Evolutionary conservation across 2,113 vertebrate species (phyloP).

Genomic region (Prunella himalayana): DNA sequence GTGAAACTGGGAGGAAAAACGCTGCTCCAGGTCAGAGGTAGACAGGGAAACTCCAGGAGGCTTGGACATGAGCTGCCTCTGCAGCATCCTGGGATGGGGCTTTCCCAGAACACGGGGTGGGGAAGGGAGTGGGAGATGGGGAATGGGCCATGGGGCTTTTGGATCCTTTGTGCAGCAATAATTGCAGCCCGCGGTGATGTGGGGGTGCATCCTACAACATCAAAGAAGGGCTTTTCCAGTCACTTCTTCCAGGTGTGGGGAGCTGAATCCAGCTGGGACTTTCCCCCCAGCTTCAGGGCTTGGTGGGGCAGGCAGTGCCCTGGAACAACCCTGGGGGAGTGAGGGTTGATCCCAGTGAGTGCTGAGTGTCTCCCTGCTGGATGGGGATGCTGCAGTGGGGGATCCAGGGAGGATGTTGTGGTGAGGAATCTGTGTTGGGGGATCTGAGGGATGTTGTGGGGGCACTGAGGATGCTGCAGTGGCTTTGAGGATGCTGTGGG

Average conservation of each 20-base stretch:
- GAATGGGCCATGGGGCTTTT: neutral
- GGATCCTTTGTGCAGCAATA: neutral
- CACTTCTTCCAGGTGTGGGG: neutral
- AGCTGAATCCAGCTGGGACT: neutral
- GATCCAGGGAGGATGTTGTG: neutral
- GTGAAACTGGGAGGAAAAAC: neutral
- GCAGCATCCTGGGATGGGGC: neutral
- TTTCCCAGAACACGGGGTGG: neutral
- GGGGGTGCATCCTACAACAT: neutral
- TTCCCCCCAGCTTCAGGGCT: neutral
- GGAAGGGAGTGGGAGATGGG: neutral
- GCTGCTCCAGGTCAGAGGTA: accelerated
- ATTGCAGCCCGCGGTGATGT: neutral
- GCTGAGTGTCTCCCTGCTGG: accelerated
- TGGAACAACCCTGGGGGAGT: accelerated
- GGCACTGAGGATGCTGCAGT: neutral
- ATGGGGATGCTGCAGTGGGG: neutral
- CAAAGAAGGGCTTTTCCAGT: neutral
- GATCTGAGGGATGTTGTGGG: neutral
- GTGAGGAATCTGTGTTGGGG: neutral
- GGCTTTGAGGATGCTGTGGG: neutral
- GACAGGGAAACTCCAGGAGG: accelerated
- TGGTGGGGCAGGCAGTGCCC: accelerated
- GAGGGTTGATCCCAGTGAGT: accelerated
- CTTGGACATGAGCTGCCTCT: neutral